Conservation (phyloP, 2,888 invertebrate species). For the Epirrita christyi region DNA sequence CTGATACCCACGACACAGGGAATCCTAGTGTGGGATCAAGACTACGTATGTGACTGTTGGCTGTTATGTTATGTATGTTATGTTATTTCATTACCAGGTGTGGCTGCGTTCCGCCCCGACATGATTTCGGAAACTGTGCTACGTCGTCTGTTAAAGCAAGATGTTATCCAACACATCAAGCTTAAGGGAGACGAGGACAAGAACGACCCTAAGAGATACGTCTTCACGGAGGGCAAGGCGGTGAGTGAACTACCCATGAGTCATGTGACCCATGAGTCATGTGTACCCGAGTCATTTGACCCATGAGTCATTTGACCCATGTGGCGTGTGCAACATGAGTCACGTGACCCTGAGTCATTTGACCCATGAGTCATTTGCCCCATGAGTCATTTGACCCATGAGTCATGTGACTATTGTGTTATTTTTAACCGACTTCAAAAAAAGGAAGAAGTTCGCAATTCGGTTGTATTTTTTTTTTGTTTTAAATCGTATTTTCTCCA, state of each 20-base stretch:
- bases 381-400: too few species aligned
- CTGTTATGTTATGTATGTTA: too few species aligned
- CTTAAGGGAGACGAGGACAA: constrained; percentile 86
- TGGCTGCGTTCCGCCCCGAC: constrained; percentile 94
- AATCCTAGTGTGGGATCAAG: too few species aligned
- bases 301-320: background rate
- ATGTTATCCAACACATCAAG: constrained; percentile 94
- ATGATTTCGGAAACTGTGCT: constrained; percentile 95
- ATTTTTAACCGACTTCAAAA: too few species aligned
- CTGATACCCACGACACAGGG: too few species aligned
- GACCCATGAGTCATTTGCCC: background rate
- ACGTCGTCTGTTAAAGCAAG: constrained; percentile 95
- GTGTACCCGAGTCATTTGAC: too few species aligned
- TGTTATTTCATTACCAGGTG: constrained; percentile 86
- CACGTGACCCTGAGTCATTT: background rate
- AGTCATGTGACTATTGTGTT: too few species aligned
- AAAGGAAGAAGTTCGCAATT: too few species aligned
- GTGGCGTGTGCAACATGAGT: too few species aligned
- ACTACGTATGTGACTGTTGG: too few species aligned
- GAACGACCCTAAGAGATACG: constrained; percentile 88
- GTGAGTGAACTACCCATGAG: constrained; percentile 59
- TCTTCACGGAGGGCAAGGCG: constrained; percentile 92
- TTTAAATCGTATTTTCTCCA: constrained; percentile 16
- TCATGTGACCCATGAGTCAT: background rate
- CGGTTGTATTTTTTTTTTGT: too few species aligned